Percentiles rank a stretch among this genome's conserved stretches.
Conservation (phyloP, 2,888 invertebrate species). For the Hyposoter didymator region DNA sequence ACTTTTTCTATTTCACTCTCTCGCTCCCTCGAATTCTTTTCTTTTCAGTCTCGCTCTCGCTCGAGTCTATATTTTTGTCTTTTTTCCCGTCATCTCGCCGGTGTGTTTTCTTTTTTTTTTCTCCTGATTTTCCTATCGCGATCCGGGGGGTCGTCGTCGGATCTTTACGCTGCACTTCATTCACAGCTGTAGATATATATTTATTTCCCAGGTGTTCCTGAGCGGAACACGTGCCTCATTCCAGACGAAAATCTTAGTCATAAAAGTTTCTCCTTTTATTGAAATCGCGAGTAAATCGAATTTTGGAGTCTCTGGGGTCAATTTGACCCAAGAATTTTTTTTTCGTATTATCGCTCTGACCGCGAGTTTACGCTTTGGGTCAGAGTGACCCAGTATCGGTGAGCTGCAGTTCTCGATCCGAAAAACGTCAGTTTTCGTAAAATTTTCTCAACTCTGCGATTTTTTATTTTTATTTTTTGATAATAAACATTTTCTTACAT, state of each 20-base stretch:
- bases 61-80: constrained; percentile 40
- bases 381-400: too few species aligned
- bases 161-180: constrained; percentile 36
- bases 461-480: too few species aligned
- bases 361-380: too few species aligned
- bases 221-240: constrained; percentile 23
- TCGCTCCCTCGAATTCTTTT: constrained; percentile 11
- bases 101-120: constrained; percentile 14
- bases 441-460: too few species aligned
- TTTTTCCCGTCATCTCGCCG: background rate
- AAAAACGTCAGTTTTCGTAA: too few species aligned
- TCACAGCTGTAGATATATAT: constrained; percentile 27
- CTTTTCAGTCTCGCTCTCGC: constrained; percentile 43
- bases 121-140: constrained; percentile 17
- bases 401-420: too few species aligned
- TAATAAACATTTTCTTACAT: too few species aligned
- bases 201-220: constrained; percentile 13
- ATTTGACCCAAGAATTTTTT: too few species aligned
- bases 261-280: background rate
- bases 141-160: constrained; percentile 17
- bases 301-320: background rate
- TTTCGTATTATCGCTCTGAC: too few species aligned
- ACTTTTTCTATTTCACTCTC: constrained; percentile 17
- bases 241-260: background rate
- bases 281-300: background rate